Conservation (phyloP, 2,888 invertebrate species). For the Galerucella nymphaeae region DNA sequence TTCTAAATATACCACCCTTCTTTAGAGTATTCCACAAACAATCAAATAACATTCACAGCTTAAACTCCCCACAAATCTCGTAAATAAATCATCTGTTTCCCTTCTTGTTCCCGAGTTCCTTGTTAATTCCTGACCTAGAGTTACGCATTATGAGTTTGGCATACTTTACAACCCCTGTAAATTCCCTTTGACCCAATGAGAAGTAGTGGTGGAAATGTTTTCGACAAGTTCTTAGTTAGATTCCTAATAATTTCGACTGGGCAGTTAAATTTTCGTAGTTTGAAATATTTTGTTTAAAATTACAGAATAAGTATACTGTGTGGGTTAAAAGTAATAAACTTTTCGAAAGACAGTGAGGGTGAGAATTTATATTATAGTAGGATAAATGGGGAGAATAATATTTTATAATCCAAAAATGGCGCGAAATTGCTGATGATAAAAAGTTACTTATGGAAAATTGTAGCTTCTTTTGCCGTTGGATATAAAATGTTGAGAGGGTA, state of each 20-base stretch:
- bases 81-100: conserved; percentile 17
- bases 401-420: no score
- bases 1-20: not conserved
- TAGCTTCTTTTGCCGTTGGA: no score
- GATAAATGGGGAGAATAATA: no score
- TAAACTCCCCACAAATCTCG: conserved; percentile 2
- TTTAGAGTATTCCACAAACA: conserved; percentile 6
- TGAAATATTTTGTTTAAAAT: not conserved
- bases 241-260: not conserved
- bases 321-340: no score
- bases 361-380: no score
- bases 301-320: no score
- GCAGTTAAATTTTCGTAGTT: not conserved
- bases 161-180: conserved; percentile 47
- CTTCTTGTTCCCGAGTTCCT: conserved; percentile 34
- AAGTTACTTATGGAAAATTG: no score
- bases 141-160: conserved; percentile 46
- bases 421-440: no score
- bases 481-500: no score
- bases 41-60: not conserved
- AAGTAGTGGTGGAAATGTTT: conserved; percentile 27
- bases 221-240: not conserved
- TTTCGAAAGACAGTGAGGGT: no score
- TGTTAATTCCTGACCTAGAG: conserved; percentile 44
- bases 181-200: conserved; percentile 42